Conservation (phyloP, 2,113 vertebrate genomes). For the Gyps fulvus region DNA sequence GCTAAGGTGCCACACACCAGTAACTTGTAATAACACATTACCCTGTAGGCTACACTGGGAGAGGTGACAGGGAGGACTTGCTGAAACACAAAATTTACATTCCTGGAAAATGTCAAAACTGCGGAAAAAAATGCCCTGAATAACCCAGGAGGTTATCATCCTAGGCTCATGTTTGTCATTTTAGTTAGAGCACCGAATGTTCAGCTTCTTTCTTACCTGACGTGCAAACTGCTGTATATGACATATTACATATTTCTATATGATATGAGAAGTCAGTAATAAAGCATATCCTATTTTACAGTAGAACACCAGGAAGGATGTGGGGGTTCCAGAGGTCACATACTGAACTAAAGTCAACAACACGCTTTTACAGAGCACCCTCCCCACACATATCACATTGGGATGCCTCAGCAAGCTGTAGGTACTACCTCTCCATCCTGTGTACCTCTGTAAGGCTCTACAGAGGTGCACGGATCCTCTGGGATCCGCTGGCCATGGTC, state of each 20-base stretch:
- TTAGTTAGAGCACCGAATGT: background rate
- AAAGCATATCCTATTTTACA: background rate
- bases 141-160: background rate
- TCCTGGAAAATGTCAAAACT: background rate
- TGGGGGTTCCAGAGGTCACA: background rate
- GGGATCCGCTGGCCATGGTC: background rate
- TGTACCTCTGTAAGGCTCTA: background rate
- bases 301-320: background rate
- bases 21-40: background rate
- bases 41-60: background rate
- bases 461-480: background rate
- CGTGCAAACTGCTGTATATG: background rate
- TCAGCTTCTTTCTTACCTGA: background rate
- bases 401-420: background rate
- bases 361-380: background rate
- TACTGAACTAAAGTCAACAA: background rate
- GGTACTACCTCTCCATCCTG: background rate
- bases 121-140: background rate
- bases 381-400: rapidly evolving
- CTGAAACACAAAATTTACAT: background rate
- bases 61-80: background rate
- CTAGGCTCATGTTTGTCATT: background rate
- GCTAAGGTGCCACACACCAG: background rate
- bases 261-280: background rate
- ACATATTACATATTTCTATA: background rate